A percentile compares a stretch with the other conserved stretches of the same genome.
Evolutionary conservation across 2,113 vertebrate species (phyloP).

Genomic region (Todiramphus chloris): DNA sequence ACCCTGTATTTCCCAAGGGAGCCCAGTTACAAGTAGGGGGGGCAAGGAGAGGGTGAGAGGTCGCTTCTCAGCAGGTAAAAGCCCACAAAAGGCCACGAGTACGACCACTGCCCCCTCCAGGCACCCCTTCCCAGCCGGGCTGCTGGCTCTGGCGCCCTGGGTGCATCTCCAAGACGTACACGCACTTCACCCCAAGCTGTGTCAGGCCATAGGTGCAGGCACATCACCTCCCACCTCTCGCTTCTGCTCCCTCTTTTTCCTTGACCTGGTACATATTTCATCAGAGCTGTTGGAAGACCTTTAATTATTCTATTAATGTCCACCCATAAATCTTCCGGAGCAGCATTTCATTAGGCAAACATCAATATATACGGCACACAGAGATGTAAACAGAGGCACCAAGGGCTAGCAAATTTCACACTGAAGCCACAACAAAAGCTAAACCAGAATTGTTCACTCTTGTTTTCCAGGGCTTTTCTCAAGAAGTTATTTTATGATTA

Average conservation of each 20-base stretch:
- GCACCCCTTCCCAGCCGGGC: fast-evolving
- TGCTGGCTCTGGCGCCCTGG: fast-evolving
- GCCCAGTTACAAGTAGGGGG: fast-evolving
- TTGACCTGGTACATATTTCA: neutral
- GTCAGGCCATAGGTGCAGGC: fast-evolving
- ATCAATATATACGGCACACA: neutral
- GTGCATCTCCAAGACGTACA: fast-evolving
- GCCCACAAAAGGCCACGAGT: fast-evolving
- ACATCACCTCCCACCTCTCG: fast-evolving
- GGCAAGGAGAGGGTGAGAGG: fast-evolving
- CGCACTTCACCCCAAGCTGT: fast-evolving
- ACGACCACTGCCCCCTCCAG: fast-evolving
- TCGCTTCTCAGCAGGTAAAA: fast-evolving
- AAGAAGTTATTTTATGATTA: neutral
- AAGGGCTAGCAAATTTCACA: neutral
- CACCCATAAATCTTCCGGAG: neutral
- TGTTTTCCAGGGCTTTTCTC: neutral
- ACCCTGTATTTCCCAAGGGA: fast-evolving
- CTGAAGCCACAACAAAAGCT: neutral
- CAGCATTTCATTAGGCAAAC: constrained; percentile 47
- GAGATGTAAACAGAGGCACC: neutral
- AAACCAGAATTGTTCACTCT: neutral
- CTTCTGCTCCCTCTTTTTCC: neutral
- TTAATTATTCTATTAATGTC: constrained; percentile 49
- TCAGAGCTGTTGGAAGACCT: neutral